phyloP scores from a whole-genome alignment of 2,113 vertebrate genomes.

The Labeo catla region DNA sequence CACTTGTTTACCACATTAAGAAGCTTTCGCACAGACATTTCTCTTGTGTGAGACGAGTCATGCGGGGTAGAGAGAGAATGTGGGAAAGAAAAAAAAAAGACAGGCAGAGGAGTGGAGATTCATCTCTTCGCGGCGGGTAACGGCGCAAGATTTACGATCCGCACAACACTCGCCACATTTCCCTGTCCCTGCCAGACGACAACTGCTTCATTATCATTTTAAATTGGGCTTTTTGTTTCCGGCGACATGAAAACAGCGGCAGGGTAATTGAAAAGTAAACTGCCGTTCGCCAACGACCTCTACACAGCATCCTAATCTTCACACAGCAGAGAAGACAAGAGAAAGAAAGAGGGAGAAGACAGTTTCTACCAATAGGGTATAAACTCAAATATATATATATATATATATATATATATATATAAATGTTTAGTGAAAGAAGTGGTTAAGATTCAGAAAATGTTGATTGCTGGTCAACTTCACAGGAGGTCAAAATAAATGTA shows the following conservation, averaged over 20 bases:
- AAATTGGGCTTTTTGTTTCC: constrained; percentile 74
- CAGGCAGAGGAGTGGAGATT: constrained; percentile 68
- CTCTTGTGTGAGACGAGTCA: constrained; percentile 63
- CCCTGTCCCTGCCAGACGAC: constrained; percentile 71
- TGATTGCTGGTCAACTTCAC: background rate
- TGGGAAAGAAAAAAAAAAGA: constrained; percentile 62
- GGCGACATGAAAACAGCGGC: constrained; percentile 54
- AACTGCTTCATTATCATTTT: constrained; percentile 77
- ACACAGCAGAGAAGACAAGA: background rate
- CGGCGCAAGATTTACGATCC: constrained; percentile 74
- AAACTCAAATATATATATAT: too few species aligned
- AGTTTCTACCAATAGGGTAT: background rate
- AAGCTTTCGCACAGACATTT: constrained; percentile 70
- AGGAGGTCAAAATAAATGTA: background rate
- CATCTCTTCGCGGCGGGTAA: constrained; percentile 70
- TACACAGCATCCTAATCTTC: constrained; percentile 54
- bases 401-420: too few species aligned
- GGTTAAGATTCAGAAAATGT: background rate
- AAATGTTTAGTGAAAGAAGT: background rate
- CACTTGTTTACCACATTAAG: constrained; percentile 76
- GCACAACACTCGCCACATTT: constrained; percentile 65
- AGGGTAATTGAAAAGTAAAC: constrained; percentile 67
- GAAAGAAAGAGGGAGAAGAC: constrained; percentile 3
- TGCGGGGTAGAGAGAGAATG: constrained; percentile 14
- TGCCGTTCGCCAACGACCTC: constrained; percentile 56